Evolutionary conservation across 2,113 vertebrate species (phyloP).

Genomic region (Eudyptes chrysolophus): DNA sequence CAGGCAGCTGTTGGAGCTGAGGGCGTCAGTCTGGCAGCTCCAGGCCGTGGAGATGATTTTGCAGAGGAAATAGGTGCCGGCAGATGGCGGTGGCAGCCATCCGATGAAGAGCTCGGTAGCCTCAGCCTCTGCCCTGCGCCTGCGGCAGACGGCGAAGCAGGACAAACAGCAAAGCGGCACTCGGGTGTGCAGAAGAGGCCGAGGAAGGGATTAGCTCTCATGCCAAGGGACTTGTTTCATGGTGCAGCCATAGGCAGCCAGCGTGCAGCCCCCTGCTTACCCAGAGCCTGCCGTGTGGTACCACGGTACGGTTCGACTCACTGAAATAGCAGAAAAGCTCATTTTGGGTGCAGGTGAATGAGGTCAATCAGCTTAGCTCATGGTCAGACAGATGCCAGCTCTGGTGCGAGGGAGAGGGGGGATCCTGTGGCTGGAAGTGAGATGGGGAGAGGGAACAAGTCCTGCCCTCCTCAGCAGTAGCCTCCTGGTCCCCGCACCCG

Average conservation of each 20-base stretch:
- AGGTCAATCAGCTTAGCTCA: rapidly evolving
- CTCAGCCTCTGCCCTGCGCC: rapidly evolving
- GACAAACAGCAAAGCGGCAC: neutral
- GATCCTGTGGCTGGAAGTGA: neutral
- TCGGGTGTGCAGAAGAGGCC: neutral
- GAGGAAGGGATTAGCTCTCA: rapidly evolving
- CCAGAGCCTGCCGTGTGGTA: neutral
- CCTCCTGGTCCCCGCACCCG: rapidly evolving
- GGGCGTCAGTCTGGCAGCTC: neutral
- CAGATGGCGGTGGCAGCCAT: neutral
- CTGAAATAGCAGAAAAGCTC: neutral
- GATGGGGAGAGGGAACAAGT: neutral
- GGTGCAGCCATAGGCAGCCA: neutral
- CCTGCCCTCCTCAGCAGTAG: neutral
- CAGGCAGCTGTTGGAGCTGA: neutral
- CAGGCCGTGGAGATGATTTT: rapidly evolving
- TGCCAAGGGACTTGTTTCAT: neutral
- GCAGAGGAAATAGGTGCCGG: rapidly evolving
- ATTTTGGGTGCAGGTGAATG: neutral
- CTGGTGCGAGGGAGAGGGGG: neutral
- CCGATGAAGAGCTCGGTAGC: neutral
- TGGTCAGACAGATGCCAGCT: neutral
- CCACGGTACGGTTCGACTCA: rapidly evolving
- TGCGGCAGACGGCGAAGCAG: neutral
- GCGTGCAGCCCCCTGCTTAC: neutral